Percentiles rank a stretch among this genome's conserved stretches.
These are phyloP conservation scores for Channa argus DNA, from an alignment of 2,113 vertebrate genomes.

Conservation along the genomic window DNA sequence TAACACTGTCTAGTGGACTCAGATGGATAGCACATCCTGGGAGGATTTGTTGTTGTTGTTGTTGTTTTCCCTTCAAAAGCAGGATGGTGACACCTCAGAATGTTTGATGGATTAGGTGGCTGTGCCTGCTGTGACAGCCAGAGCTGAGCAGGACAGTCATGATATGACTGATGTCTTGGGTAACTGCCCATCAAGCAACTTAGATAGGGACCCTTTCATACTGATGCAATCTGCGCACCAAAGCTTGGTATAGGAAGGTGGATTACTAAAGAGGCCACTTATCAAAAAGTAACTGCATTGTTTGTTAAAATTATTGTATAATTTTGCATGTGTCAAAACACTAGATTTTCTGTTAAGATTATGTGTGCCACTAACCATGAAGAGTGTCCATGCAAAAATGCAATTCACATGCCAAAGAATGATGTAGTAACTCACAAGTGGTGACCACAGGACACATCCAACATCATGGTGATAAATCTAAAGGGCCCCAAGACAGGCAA, in stretches of 20 bases:
- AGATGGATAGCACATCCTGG: constrained; percentile 69
- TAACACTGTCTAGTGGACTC: constrained; percentile 62
- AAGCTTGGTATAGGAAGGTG: constrained; percentile 3
- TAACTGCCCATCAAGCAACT: constrained; percentile 62
- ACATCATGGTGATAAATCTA: constrained; percentile 43
- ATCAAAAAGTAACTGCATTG: background rate
- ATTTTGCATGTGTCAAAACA: constrained; percentile 27
- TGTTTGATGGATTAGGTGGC: constrained; percentile 76
- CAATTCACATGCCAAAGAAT: constrained; percentile 39
- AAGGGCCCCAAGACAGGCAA: constrained; percentile 24
- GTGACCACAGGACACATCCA: constrained; percentile 29
- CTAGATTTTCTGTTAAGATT: background rate
- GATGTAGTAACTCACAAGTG: constrained; percentile 32
- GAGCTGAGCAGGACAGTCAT: constrained; percentile 65
- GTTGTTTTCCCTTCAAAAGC: constrained; percentile 43
- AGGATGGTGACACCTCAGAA: constrained; percentile 63
- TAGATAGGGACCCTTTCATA: constrained; percentile 42
- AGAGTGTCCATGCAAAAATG: constrained; percentile 10
- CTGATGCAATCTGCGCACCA: constrained; percentile 22
- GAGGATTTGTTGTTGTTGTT: constrained; percentile 65
- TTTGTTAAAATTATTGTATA: background rate
- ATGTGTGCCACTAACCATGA: constrained; percentile 6
- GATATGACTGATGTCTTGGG: constrained; percentile 71
- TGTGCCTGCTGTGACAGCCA: constrained; percentile 62
- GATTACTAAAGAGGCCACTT: constrained; percentile 12